Evolutionary conservation across 2,888 invertebrate genomes (phyloP).

Genomic region (Melipona bicolor): DNA sequence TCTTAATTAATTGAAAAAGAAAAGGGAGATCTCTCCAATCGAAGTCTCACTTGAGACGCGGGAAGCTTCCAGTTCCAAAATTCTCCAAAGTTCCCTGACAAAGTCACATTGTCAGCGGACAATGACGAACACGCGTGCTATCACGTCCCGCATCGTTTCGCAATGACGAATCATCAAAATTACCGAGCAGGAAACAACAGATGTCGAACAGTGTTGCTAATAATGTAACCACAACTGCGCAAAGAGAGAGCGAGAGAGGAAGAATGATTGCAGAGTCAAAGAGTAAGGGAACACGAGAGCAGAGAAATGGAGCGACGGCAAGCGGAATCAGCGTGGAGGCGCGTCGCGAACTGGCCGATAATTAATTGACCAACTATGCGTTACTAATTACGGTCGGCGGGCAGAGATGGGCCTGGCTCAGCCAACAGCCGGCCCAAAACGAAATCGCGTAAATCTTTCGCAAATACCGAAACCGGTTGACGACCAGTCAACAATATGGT

Average conservation of each 20-base stretch:
- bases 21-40: background rate
- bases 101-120: background rate
- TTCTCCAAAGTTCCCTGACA: background rate
- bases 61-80: background rate
- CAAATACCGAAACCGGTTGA: slow-evolving; percentile 65
- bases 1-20: background rate
- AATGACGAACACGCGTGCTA: background rate
- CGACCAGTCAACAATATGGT: slow-evolving; percentile 62
- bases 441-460: slow-evolving; percentile 54
- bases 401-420: background rate
- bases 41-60: background rate
- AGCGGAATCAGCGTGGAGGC: background rate
- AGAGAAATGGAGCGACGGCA: background rate
- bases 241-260: background rate
- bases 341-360: slow-evolving; percentile 28
- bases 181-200: slow-evolving; percentile 24
- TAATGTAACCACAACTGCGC: slow-evolving; percentile 29
- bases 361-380: slow-evolving; percentile 39
- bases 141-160: slow-evolving; percentile 2
- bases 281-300: background rate
- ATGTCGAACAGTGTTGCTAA: slow-evolving; percentile 33
- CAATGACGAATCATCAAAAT: slow-evolving; percentile 42
- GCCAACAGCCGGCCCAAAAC: background rate
- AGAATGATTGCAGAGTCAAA: background rate
- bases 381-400: background rate